Evolutionary conservation across 2,113 vertebrate genomes (phyloP).

Genomic region (Corythaixoides concolor): DNA sequence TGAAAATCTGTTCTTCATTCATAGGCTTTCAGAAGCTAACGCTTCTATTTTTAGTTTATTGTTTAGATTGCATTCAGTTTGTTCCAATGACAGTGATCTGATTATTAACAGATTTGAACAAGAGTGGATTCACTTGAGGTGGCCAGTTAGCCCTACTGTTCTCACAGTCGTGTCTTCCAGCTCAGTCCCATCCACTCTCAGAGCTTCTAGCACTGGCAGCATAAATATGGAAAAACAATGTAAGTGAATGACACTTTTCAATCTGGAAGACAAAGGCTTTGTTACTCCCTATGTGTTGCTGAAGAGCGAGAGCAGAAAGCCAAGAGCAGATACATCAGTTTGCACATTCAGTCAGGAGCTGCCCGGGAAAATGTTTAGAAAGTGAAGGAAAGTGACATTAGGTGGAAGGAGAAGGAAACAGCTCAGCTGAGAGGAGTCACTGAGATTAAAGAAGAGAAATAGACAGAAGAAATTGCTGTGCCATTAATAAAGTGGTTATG

Average conservation of each 20-base stretch:
- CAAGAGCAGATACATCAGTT: neutral
- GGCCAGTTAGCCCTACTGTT: neutral
- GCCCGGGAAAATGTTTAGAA: neutral
- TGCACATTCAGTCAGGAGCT: neutral
- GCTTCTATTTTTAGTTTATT: neutral
- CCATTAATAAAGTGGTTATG: neutral
- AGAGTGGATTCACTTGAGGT: neutral
- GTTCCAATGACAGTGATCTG: neutral
- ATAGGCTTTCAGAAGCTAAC: rapidly evolving
- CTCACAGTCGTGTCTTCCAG: neutral
- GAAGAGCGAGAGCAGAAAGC: neutral
- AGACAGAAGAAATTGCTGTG: neutral
- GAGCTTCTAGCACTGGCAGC: neutral
- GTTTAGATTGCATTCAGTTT: neutral
- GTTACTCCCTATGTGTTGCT: neutral
- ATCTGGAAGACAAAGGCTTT: neutral
- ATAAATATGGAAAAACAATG: neutral
- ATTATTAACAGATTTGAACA: neutral
- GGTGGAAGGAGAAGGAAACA: neutral
- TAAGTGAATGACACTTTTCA: neutral
- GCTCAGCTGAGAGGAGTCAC: neutral
- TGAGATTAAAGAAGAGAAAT: neutral
- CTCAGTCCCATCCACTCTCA: rapidly evolving
- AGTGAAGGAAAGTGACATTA: neutral
- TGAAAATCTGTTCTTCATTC: neutral